Base-by-base conservation (phyloP, 2,888 invertebrate genomes). In the Drosophila dives region DNA sequence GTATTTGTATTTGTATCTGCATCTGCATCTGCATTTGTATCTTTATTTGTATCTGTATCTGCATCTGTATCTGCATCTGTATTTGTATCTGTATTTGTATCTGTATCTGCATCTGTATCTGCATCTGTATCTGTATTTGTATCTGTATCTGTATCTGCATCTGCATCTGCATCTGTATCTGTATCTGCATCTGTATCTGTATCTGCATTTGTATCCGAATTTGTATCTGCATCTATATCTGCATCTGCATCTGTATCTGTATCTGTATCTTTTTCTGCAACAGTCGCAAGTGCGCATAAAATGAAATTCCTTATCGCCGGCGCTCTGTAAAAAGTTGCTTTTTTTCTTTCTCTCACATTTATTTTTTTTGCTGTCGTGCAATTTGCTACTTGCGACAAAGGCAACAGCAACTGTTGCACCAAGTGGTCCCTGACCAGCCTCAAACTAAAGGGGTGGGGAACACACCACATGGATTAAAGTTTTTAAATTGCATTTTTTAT, bases 251-350 rank as follows among this genome's bases (percentile, higher is more conserved):
- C 26, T 26, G 26, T 0, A 63, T 23, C 10, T 49, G 34, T 36
- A 48, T 62, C 33, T 36, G 40, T 33, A 54, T 54, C 34, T 34
- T 20, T 1, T 51, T 53, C 56, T 71, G 59, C 34, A 36, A 56
- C 54, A 77, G 82, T 77, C 79, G 77, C 68, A 76, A 73, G 67
- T 55, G 80, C 64, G 80, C 65, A 75, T 80, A 71, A 80, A 81
- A 82, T 81, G 56, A 62, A 81, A 80, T 77, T 80, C 69, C 75
- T 80, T 80, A 80, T 80, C 74, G 71, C 55, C 20, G 70, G 63
- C 70, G 62, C 65, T 53, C 63, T 71, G 55, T 20, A 49, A 51
- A 63, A 53, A 34, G 50, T n/a, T 64, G 36, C 15, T 15, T 66
- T 32, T 32, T 49, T 33, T 60, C 61, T 45, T 23, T 51, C 11